Conservation (phyloP, 2,113 vertebrate species). For the Chamaea fasciata region DNA sequence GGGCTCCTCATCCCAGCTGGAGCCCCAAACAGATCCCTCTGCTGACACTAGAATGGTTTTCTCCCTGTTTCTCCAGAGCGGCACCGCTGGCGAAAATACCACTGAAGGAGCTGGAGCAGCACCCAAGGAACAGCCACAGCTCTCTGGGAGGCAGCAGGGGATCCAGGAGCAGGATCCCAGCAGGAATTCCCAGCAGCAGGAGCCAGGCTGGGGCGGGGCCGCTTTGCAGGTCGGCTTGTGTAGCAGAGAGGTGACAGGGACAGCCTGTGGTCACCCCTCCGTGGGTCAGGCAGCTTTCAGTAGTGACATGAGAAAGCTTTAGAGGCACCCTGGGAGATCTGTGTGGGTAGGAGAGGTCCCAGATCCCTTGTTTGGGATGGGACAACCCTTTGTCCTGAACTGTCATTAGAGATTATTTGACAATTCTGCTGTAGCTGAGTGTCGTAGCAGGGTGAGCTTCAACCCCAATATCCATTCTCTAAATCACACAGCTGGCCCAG, state of each 20-base stretch:
- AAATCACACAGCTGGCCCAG: not conserved
- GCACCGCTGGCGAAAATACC: conserved; percentile 80
- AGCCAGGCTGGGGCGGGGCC: not conserved
- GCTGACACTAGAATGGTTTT: not conserved
- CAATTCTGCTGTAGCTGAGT: fast-evolving
- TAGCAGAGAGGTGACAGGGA: not conserved
- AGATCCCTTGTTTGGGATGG: fast-evolving
- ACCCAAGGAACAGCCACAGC: not conserved
- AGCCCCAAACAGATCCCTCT: not conserved
- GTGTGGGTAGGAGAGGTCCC: not conserved
- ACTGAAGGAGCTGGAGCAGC: conserved; percentile 30
- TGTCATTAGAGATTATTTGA: fast-evolving
- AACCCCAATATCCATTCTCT: not conserved
- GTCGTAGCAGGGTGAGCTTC: not conserved
- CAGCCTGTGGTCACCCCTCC: not conserved
- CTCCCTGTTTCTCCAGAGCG: conserved; percentile 50
- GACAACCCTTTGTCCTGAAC: not conserved
- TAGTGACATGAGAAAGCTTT: fast-evolving
- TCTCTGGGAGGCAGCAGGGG: not conserved
- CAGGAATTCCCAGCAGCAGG: not conserved
- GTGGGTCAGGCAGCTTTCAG: not conserved
- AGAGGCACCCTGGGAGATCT: not conserved
- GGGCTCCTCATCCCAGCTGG: not conserved
- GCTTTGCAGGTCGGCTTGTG: not conserved
- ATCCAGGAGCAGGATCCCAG: not conserved